Conservation (phyloP, 2,797 vertebrate genomes). For the Poecilia velifera region DNA sequence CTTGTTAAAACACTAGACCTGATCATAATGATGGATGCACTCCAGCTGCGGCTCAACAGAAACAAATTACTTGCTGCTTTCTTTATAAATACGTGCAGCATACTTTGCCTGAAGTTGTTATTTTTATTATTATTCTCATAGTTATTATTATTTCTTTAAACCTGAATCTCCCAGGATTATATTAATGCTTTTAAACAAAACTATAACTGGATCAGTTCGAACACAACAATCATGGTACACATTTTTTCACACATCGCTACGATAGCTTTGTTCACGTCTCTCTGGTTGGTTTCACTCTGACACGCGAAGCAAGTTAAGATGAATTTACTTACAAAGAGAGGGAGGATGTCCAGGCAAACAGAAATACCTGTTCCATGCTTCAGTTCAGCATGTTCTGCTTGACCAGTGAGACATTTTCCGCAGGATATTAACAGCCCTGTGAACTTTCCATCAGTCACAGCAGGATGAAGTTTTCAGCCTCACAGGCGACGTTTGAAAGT, state of each 20-base stretch:
- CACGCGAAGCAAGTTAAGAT: conserved; percentile 33
- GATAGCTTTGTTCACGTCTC: conserved; percentile 17
- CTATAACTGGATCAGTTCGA: neutral
- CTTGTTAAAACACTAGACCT: neutral
- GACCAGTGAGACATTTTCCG: conserved; percentile 42
- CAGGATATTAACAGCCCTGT: conserved; percentile 39
- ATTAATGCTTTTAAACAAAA: neutral
- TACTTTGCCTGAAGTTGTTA: neutral
- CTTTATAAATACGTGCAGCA: neutral
- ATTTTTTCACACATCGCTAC: neutral
- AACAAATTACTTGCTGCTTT: neutral
- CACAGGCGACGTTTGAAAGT: conserved; percentile 7
- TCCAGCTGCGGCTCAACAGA: neutral
- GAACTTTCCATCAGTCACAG: conserved; percentile 60
- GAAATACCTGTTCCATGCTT: conserved; percentile 41
- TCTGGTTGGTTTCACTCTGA: conserved; percentile 18
- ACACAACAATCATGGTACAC: neutral
- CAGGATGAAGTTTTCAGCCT: conserved; percentile 35
- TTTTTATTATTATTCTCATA: neutral
- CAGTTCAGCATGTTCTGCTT: conserved; percentile 42
- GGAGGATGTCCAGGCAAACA: conserved; percentile 31
- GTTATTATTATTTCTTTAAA: neutral
- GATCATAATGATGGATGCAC: neutral
- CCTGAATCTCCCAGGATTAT: neutral
- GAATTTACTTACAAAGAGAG: conserved; percentile 32